Base-by-base conservation (phyloP, 2,113 vertebrate genomes). In the Mormyrus iriodes region DNA sequence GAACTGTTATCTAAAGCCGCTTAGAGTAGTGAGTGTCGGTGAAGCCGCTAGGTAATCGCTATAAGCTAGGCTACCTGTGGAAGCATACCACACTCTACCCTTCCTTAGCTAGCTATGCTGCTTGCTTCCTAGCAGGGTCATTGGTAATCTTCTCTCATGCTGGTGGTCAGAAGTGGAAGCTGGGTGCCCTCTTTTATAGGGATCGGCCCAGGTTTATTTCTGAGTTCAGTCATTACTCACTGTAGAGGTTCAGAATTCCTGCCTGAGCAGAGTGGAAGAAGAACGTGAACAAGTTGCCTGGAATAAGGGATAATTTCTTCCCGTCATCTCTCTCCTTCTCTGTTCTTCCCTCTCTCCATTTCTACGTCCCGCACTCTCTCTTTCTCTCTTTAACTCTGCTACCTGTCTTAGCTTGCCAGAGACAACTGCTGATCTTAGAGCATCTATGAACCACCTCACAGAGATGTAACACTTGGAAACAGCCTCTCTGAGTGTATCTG, bases 371-470 rank as follows among this genome's bases (percentile, higher is more conserved):
- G 3, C 88, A 51, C 35, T 39, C 65, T 84, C n/a, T 90, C 69
- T 90, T 76, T 76, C 89, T 88, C 76, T 73, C 58, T 49, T n/a
- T 86, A 88, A 31, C 39, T 35, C 35, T 69, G n/a, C n/a, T 79
- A 86, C 86, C 51, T 89, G 90, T 91, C 86, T 88, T 58, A 89
- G 58, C 91, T 76, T 88, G 87, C 39, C 88, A 88, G 35, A 15
- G 4, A 19, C 83, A 76, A n/a, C 49, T 76, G 90, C 82, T 27
- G 84, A 83, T 55, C 19, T 55, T 21, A n/a, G 53, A 44, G 35
- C 2, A 3, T 35, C 35, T 49, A n/a, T 2, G 10, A 15, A 21
- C 19, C 73, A 19, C 10, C 44, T 84, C 31, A 79, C 4, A 17
- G 27, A 15, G 31, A 39, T 79, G 73, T 39, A 79, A 39, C 69